These are phyloP conservation scores for Mustela erminea DNA, from an alignment of 2,797 vertebrate species.

Conservation along the genomic window DNA sequence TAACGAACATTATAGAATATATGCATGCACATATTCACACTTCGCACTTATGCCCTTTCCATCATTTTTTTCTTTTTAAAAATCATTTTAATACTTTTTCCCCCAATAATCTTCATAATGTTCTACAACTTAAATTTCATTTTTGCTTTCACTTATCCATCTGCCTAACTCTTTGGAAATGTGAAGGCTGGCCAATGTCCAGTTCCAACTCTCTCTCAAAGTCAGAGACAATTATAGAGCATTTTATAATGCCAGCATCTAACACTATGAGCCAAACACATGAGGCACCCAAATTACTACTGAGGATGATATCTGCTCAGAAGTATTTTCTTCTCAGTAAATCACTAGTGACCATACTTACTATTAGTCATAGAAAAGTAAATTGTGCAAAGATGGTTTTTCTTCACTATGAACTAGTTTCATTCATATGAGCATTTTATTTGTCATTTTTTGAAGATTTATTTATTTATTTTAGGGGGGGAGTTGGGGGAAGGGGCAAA, in stretches of 20 bases:
- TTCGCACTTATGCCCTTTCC: neutral
- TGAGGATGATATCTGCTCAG: neutral
- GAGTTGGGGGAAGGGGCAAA: neutral
- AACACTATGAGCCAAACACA: neutral
- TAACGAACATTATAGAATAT: constrained; percentile 17
- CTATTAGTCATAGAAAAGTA: neutral
- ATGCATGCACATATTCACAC: neutral
- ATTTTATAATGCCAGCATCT: constrained; percentile 18
- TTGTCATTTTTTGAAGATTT: neutral
- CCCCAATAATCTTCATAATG: constrained; percentile 8
- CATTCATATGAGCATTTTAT: neutral
- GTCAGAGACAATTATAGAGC: neutral
- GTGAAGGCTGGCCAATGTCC: neutral
- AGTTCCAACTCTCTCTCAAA: constrained; percentile 40
- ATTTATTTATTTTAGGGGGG: neutral
- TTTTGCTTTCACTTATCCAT: constrained; percentile 44
- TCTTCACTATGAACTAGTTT: neutral
- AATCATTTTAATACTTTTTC: constrained; percentile 34
- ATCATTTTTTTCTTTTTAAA: neutral
- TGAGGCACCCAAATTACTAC: neutral
- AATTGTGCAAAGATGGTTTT: neutral
- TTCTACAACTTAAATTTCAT: constrained; percentile 24
- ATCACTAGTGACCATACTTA: neutral
- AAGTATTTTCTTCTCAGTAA: constrained; percentile 26
- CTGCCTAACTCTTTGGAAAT: neutral